Base-by-base conservation (phyloP, 2,113 vertebrate genomes). In the Poeciliopsis prolifica region DNA sequence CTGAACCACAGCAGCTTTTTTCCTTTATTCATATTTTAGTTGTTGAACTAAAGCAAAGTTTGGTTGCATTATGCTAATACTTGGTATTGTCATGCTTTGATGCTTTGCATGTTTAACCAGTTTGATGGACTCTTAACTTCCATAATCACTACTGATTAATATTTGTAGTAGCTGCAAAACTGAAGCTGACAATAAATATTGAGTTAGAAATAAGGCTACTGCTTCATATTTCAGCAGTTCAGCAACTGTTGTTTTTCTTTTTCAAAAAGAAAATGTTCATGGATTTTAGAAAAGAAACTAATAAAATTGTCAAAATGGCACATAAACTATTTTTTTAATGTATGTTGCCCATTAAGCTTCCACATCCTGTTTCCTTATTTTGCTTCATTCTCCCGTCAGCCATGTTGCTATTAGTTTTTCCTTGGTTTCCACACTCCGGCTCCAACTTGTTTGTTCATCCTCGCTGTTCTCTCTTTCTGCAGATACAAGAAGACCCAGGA, bases 401-500 rank as follows among this genome's bases (percentile, higher is more conserved):
- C 51, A 24, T 58, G 7, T n/a, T 24, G 35, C 31, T 65, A 22
- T 42, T 10, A 0, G 1, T 3, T 10, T 9, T 1, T 54, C 10
- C 17, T 17, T n/a, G 4, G 2, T 37, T 17, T 54, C 1, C 8
- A 31, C 12, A 24, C 19, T 63, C 30, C 51, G n/a, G 22, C 26
- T 63, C 26, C 7, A 8, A 22, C 19, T 35, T 10, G 44, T 44
- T 11, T 67, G 22, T 29, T 35, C 48, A 4, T 61, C 4, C 14
- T 62, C 19, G 19, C 29, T 29, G 1, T 7, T 28, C 33, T 24
- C 15, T 68, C 37, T 1, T 48, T 44, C 73, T 67, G 5, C 87
- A 99, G 98, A 81, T 99, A 99, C 48, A 99, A 97, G 94, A 99
- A 97, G 95, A 99, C 98, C 81, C 97, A 98, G 90, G 98, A 99